phyloP scores from a whole-genome alignment of 2,113 vertebrate genomes.

The Nannobrachium achirus region DNA sequence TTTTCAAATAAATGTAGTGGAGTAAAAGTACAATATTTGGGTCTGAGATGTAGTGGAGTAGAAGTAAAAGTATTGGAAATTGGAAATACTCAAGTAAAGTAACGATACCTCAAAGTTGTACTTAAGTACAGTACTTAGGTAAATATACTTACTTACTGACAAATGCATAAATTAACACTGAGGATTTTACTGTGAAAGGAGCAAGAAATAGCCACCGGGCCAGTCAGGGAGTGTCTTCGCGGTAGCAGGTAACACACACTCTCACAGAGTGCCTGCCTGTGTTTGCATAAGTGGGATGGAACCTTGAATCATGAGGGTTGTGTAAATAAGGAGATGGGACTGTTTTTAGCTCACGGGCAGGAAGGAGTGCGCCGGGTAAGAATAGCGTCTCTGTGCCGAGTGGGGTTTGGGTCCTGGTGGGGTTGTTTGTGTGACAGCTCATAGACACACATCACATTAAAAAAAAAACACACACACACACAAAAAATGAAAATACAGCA shows the following conservation, averaged over 20 bases:
- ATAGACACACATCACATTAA: conserved; percentile 63
- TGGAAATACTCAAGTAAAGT: no score
- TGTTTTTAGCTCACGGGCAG: conserved; percentile 72
- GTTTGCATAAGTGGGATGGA: conserved; percentile 69
- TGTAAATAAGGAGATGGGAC: conserved; percentile 73
- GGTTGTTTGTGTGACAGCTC: conserved; percentile 72
- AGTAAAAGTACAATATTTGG: no score
- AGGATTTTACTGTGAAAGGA: conserved; percentile 3
- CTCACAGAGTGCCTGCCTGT: conserved; percentile 45
- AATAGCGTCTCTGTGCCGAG: conserved; percentile 67
- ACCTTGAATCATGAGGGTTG: conserved; percentile 71
- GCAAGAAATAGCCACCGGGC: conserved; percentile 41
- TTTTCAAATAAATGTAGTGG: no score
- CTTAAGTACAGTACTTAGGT: no score
- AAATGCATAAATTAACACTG: no score
- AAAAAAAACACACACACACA: no score
- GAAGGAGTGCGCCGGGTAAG: conserved; percentile 59
- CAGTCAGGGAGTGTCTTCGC: conserved; percentile 46
- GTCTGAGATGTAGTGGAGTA: no score
- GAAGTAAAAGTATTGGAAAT: no score
- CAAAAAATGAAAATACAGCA: conserved; percentile 17
- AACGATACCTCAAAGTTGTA: no score
- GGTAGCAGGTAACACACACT: conserved; percentile 42
- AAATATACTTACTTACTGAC: no score
- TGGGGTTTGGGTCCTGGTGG: conserved; percentile 49